These are phyloP conservation scores for Leptopterna dolabrata DNA, from an alignment of 2,888 invertebrate genomes.

Conservation along the genomic window DNA sequence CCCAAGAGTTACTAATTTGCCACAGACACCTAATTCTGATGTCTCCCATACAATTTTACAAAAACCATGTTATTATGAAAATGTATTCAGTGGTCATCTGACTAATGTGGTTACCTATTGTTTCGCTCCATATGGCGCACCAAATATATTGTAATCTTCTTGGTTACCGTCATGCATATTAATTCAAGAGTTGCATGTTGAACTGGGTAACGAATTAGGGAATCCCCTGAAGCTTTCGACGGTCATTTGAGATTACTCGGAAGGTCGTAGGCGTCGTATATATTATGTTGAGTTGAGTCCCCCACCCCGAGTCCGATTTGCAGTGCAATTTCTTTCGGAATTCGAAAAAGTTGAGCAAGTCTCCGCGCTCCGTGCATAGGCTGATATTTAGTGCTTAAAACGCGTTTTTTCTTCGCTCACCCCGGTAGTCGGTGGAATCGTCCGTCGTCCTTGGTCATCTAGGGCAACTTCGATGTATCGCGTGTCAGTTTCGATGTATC, in stretches of 20 bases:
- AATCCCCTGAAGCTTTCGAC: not conserved
- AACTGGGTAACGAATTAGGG: too few species aligned
- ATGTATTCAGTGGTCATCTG: too few species aligned
- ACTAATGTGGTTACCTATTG: too few species aligned
- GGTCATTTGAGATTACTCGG: not conserved
- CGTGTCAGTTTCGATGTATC: slow-evolving; percentile 12
- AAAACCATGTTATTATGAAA: too few species aligned
- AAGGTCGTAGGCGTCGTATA: not conserved
- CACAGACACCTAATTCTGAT: too few species aligned
- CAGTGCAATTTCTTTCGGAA: not conserved
- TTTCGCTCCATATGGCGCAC: too few species aligned
- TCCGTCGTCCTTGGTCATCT: slow-evolving; percentile 34
- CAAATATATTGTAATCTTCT: too few species aligned
- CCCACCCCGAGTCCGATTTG: not conserved
- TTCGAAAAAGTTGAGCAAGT: not conserved
- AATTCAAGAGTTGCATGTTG: too few species aligned
- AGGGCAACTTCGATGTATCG: slow-evolving; percentile 16
- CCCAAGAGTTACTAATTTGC: too few species aligned
- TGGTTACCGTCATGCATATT: too few species aligned
- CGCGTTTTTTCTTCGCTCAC: not conserved
- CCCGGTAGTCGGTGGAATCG: not conserved
- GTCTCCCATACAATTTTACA: too few species aligned
- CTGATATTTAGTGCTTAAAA: not conserved
- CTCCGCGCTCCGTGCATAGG: not conserved
- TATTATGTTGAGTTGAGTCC: not conserved